Evolutionary conservation across 2,797 vertebrate genomes (phyloP).

Genomic region (Crax fasciolata): DNA sequence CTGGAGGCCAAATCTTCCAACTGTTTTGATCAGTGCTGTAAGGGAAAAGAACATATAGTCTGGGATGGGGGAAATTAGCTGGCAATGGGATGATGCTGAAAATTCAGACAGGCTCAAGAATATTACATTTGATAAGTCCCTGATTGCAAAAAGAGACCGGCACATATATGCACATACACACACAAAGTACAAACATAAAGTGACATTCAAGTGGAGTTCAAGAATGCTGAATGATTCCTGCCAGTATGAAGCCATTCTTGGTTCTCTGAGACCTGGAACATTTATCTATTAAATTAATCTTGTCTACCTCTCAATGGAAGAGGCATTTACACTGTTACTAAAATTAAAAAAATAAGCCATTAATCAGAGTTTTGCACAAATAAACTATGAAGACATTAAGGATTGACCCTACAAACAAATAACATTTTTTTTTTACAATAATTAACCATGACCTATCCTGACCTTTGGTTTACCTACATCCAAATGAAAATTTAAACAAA

Average conservation of each 20-base stretch:
- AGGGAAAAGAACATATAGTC: background rate
- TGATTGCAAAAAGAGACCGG: background rate
- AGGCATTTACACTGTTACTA: background rate
- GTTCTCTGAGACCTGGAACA: accelerated
- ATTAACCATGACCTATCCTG: background rate
- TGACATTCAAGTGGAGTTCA: background rate
- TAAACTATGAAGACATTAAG: background rate
- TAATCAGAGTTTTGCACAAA: background rate
- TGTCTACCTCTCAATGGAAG: background rate
- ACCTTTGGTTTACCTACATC: background rate
- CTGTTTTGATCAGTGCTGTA: background rate
- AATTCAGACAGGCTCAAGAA: background rate
- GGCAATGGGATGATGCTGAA: background rate
- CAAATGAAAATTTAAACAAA: background rate
- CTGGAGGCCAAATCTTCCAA: slow-evolving; percentile 17
- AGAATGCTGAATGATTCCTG: background rate
- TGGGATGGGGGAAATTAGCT: background rate
- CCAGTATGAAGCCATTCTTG: background rate
- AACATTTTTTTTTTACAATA: background rate
- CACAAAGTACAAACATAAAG: background rate
- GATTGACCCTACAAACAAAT: background rate
- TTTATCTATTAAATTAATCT: background rate
- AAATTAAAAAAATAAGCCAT: background rate
- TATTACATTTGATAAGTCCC: background rate
- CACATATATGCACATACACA: background rate